Conservation (phyloP, 2,113 vertebrate genomes). For the Mohoua ochrocephala region DNA sequence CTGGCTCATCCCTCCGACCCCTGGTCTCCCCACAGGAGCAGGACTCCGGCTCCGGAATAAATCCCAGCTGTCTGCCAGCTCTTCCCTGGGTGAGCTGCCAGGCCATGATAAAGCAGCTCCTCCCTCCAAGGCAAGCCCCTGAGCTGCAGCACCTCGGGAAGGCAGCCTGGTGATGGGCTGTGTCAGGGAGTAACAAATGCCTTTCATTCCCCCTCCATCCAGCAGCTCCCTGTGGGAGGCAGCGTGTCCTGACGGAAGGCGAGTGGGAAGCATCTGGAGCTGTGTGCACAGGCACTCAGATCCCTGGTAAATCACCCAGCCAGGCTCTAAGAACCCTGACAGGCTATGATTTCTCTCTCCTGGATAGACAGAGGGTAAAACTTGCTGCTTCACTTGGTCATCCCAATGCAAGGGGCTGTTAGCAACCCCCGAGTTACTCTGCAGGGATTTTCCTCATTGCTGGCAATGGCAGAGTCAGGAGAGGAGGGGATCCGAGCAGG, state of each 20-base stretch:
- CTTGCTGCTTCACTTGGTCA: background rate
- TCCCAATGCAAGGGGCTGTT: background rate
- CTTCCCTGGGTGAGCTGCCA: background rate
- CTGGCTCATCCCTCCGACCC: background rate
- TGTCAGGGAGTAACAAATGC: background rate
- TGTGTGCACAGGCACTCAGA: background rate
- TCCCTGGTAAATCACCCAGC: background rate
- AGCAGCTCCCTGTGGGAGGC: background rate
- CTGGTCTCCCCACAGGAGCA: background rate
- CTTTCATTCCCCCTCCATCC: background rate
- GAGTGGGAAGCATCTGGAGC: rapidly evolving
- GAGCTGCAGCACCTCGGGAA: background rate
- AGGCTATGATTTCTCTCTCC: background rate
- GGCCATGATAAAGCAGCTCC: background rate
- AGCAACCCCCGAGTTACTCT: background rate
- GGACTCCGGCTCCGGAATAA: rapidly evolving
- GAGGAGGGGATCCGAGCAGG: background rate
- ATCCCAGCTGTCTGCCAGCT: background rate
- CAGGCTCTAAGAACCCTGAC: background rate
- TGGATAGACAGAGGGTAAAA: background rate
- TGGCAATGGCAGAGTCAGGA: background rate
- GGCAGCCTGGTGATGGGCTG: background rate
- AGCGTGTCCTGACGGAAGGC: background rate
- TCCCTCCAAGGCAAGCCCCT: background rate
- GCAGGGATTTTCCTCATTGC: background rate